These are phyloP conservation scores for Numida meleagris DNA, from an alignment of 2,113 vertebrate species.

Conservation along the genomic window DNA sequence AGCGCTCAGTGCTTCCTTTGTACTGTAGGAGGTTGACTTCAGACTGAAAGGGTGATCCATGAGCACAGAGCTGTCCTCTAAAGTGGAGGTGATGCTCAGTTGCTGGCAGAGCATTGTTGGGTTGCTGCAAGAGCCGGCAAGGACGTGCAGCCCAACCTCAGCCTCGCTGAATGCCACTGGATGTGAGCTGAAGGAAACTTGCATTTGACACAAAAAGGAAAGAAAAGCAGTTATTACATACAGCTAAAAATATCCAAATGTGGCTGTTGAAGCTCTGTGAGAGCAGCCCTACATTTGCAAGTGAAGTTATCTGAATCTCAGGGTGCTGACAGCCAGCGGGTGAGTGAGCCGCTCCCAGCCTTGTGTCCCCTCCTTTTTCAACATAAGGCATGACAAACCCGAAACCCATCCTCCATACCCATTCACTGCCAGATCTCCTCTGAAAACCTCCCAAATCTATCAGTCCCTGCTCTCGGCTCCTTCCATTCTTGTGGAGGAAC, in stretches of 20 bases:
- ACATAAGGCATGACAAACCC: rapidly evolving
- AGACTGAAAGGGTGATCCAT: background rate
- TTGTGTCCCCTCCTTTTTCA: background rate
- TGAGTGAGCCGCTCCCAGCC: background rate
- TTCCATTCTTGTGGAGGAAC: background rate
- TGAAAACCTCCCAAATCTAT: background rate
- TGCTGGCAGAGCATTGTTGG: background rate
- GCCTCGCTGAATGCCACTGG: rapidly evolving
- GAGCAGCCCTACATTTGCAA: background rate
- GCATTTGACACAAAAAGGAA: background rate
- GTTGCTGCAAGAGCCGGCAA: background rate
- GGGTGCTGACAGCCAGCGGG: background rate
- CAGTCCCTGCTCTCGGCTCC: background rate
- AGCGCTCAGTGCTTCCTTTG: background rate
- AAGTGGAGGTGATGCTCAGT: background rate
- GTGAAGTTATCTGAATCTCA: background rate
- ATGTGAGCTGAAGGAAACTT: background rate
- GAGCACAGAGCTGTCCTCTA: background rate
- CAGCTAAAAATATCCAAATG: background rate
- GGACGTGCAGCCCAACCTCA: rapidly evolving
- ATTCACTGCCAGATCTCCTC: rapidly evolving
- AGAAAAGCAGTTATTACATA: background rate
- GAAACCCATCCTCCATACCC: rapidly evolving
- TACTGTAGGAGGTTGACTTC: too few relatives aligned
- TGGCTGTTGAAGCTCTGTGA: background rate